Evolutionary conservation across 2,797 vertebrate species (phyloP).

Genomic region (Phrynocephalus forsythii): DNA sequence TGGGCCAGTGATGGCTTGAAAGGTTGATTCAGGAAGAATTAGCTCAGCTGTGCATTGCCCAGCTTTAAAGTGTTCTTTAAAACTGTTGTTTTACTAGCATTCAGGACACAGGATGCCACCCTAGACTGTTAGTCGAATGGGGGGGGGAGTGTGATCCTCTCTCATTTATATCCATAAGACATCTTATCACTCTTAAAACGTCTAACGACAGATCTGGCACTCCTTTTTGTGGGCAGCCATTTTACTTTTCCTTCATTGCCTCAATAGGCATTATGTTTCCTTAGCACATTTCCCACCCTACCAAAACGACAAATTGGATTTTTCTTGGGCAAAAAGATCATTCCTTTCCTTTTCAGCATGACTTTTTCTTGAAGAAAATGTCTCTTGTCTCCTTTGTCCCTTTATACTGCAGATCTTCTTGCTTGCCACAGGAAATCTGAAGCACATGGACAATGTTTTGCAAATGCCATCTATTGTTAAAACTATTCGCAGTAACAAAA

Average conservation of each 20-base stretch:
- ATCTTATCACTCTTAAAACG: constrained; percentile 2
- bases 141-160: neutral
- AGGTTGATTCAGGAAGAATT: neutral
- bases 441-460: constrained; percentile 9
- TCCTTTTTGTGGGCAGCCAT: constrained; percentile 46
- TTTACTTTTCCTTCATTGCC: constrained; percentile 43
- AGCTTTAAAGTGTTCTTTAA: neutral
- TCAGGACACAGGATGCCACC: constrained; percentile 30
- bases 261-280: constrained; percentile 49
- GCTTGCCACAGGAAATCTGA: constrained; percentile 39
- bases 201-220: constrained; percentile 40
- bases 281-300: constrained; percentile 54
- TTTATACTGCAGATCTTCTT: constrained; percentile 44
- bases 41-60: neutral
- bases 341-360: constrained; percentile 56
- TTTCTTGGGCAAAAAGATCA: constrained; percentile 53
- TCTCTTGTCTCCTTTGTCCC: constrained; percentile 39
- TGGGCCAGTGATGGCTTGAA: neutral
- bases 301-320: constrained; percentile 55
- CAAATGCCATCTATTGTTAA: constrained; percentile 8
- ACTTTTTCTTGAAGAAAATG: constrained; percentile 40
- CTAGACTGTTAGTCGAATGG: constrained; percentile 47
- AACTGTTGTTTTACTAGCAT: constrained; percentile 23
- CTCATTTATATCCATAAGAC: constrained; percentile 16
- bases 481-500: constrained; percentile 30